Percentiles rank a stretch among this genome's conserved stretches.
phyloP scores from a whole-genome alignment of 2,113 vertebrate genomes.

The Spea multiplicata region DNA sequence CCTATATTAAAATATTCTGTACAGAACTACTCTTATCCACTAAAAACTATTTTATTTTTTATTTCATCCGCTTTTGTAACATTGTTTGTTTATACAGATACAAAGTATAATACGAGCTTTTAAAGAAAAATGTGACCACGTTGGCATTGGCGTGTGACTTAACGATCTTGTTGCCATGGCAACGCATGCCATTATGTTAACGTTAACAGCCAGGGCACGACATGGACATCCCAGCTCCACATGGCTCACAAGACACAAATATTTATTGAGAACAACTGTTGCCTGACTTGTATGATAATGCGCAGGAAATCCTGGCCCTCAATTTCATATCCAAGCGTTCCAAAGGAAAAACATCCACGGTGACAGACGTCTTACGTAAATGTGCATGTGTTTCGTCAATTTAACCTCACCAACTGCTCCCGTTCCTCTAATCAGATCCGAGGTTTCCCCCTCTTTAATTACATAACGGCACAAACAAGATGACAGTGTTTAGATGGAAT shows the following conservation, averaged over 20 bases:
- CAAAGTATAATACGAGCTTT: too few relatives aligned
- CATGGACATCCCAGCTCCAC: background rate
- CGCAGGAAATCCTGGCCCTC: slow-evolving; percentile 27
- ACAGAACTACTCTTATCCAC: too few relatives aligned
- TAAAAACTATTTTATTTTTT: too few relatives aligned
- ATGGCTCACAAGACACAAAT: background rate
- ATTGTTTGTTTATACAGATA: too few relatives aligned
- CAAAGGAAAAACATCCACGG: background rate
- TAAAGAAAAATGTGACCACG: too few relatives aligned
- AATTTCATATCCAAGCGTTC: slow-evolving; percentile 3
- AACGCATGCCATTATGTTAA: background rate
- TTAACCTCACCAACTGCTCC: background rate
- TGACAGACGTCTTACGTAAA: slow-evolving; percentile 22
- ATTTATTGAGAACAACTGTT: slow-evolving; percentile 4
- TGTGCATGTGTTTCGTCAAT: background rate
- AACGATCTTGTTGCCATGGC: background rate
- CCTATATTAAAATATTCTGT: too few relatives aligned
- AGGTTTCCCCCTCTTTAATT: slow-evolving; percentile 23
- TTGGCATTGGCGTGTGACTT: background rate
- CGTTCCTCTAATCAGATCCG: slow-evolving; percentile 26
- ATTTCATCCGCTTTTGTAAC: too few relatives aligned
- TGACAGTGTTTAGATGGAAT: slow-evolving; percentile 1
- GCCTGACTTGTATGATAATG: background rate
- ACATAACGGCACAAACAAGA: background rate
- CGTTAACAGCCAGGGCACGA: background rate